phyloP scores from a whole-genome alignment of 1,140 invertebrate genomes.

The Lepidurus arcticus region DNA sequence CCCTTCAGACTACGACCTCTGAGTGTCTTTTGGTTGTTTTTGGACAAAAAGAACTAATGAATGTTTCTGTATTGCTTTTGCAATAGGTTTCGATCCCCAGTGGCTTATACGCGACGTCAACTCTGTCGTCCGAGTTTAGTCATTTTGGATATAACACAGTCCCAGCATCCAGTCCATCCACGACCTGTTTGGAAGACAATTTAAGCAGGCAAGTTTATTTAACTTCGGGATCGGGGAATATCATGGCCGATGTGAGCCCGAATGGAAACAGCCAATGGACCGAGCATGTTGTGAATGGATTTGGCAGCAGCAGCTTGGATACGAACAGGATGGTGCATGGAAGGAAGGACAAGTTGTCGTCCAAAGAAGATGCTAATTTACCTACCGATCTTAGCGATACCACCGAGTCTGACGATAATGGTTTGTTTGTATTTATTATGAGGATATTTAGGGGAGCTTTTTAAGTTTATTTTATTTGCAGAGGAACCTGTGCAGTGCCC shows the following conservation, averaged over 20 bases:
- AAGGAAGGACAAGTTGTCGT: background rate
- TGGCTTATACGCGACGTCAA: conserved; percentile 20
- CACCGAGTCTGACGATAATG: conserved; percentile 65
- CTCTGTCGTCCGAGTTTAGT: no score
- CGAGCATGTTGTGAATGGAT: background rate
- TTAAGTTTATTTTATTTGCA: conserved; percentile 35
- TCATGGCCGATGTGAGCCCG: background rate
- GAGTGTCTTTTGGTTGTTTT: background rate
- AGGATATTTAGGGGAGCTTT: background rate
- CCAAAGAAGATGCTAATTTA: conserved; percentile 38
- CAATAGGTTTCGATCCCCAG: conserved; percentile 24
- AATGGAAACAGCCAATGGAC: background rate
- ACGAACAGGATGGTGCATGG: background rate
- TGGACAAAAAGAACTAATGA: background rate
- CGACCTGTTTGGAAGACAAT: background rate
- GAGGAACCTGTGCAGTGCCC: conserved; percentile 46
- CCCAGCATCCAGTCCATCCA: background rate
- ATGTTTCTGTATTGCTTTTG: background rate
- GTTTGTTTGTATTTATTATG: conserved; percentile 30
- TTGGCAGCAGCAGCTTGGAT: background rate
- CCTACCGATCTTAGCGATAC: conserved; percentile 75
- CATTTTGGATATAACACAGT: no score
- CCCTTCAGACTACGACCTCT: background rate
- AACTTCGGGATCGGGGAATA: background rate
- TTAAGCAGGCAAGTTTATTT: background rate